Base-by-base conservation (phyloP, 2,888 invertebrate genomes). In the Xestia c-nigrum region DNA sequence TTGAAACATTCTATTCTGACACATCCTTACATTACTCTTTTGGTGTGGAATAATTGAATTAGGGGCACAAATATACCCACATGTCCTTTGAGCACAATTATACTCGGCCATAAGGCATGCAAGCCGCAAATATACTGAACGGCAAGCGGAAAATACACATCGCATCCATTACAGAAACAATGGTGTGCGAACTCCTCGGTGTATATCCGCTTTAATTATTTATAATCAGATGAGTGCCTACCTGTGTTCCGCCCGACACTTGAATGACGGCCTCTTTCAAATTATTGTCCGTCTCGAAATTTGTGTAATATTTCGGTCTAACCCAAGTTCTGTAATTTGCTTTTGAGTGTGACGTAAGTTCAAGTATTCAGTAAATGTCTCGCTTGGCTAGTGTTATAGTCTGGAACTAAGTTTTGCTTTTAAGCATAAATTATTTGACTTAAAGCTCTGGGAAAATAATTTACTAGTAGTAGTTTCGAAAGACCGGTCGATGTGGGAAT, bases 221-320 rank as follows among this genome's bases (percentile, higher is more conserved):
- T 89, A 92, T 85, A 85, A 84, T 82, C 76, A 88, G 88, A 84
- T 87, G 87, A 89, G 90, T 87, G 90, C 87, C 88, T 89, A 89
- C 90, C 90, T 89, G 86, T 90, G 91, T 90, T 86, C 78, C 78
- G 59, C 74, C 83, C 88, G 91, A 90, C 91, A 91, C 75, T 87
- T 91, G 90, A 92, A 90, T 91, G 92, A 91, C 91, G 80, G 84
- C 76, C 80, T 90, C 84, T 82, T 87, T 84, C 73, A 84, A 89
- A 87, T 88, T 87, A 85, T 85, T 65, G 69, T 73, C 68, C 38
- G 38, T 43, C 59, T 63, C 69, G 77, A 52, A 78, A 83, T 77
- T 76, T 80, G 71, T 71, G 16, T 69, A 72, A 80, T 72, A 76
- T 78, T 77, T 61, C 72, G 46, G 63, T 77, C 43, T 61, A 31